Evolutionary conservation across 2,113 vertebrate species (phyloP), one percentile per base, ranked within the genome.

Genomic region (Tonatia bakeri): DNA sequence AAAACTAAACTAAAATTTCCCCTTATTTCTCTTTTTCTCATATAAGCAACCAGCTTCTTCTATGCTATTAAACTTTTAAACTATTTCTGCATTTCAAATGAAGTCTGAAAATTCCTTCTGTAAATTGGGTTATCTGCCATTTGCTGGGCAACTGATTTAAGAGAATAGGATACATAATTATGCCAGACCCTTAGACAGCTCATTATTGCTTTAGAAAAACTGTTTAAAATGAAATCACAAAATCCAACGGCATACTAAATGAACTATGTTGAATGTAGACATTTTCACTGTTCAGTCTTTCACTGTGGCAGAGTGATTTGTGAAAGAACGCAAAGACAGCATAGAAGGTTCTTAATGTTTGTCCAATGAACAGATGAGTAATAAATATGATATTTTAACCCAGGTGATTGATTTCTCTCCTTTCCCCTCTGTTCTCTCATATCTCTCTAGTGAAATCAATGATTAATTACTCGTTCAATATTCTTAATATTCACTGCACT

Each of bases 51-150:
- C 19, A 95, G 24, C 10, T 20, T 7, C 43, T 87, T 72, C 11
- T 3, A 77, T 61, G 24, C 19, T 79, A 26, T 90, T 16, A 43
- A 64, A 70, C 22, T 92, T 96, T 95, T 59, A 90, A 86, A 93
- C 45, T 56, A 52, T 90, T 77, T 95, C 19, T 97, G 31, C 72
- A 91, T 94, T 91, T 95, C 52, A 94, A 75, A 65, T 70, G 87
- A n/a, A 87, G 28, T 73, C 17, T 61, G 11, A 87, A 92, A 72
- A 85, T 93, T 83, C 33, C 36, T 80, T 43, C n/a, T 85, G 26
- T 65, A 93, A 90, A 85, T 84, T 43, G 75, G 9, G 24, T 69
- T 87, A 81, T 95, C 52, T 87, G 38, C 77, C 76, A 81, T 77
- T 94, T 91, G 52, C 26, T 52, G 88, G 94, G 65, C 17, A 76